phyloP scores from a whole-genome alignment of 2,797 vertebrate genomes.

The Eleutherodactylus coqui region DNA sequence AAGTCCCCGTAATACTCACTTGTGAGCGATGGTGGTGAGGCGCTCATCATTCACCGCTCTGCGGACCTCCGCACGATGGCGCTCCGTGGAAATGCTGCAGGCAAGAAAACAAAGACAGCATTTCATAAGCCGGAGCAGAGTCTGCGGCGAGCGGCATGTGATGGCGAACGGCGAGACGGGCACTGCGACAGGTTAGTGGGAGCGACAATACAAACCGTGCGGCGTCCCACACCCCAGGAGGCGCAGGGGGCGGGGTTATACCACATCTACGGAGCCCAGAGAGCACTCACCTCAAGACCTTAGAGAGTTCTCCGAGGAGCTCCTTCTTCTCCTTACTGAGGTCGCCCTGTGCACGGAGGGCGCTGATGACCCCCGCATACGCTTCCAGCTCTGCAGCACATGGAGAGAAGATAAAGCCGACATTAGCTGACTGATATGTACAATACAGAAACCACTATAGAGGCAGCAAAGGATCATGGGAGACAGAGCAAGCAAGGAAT shows the following conservation, averaged over 20 bases:
- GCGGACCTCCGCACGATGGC: conserved; percentile 96
- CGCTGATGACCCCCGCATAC: conserved; percentile 96
- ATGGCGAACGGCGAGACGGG: too few relatives aligned
- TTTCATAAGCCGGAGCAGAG: too few relatives aligned
- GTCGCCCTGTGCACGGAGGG: conserved; percentile 95
- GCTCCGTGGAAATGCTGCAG: conserved; percentile 94
- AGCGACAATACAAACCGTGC: too few relatives aligned
- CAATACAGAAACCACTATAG: too few relatives aligned
- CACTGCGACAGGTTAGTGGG: too few relatives aligned
- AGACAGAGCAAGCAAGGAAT: neutral
- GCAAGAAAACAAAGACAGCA: neutral
- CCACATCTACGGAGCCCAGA: too few relatives aligned
- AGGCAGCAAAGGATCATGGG: too few relatives aligned
- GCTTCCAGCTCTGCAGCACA: conserved; percentile 91
- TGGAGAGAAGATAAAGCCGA: conserved; percentile 7
- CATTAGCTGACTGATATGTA: too few relatives aligned
- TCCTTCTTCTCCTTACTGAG: conserved; percentile 98
- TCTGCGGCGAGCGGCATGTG: too few relatives aligned
- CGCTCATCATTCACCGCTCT: conserved; percentile 98
- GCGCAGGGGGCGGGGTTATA: neutral
- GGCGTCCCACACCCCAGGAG: too few relatives aligned
- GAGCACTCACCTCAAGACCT: conserved; percentile 91
- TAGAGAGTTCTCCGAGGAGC: conserved; percentile 93
- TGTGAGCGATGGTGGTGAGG: conserved; percentile 95
- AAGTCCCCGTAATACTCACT: conserved; percentile 80